These are phyloP conservation scores for Natator depressus DNA, from an alignment of 2,113 vertebrate species.

Conservation along the genomic window DNA sequence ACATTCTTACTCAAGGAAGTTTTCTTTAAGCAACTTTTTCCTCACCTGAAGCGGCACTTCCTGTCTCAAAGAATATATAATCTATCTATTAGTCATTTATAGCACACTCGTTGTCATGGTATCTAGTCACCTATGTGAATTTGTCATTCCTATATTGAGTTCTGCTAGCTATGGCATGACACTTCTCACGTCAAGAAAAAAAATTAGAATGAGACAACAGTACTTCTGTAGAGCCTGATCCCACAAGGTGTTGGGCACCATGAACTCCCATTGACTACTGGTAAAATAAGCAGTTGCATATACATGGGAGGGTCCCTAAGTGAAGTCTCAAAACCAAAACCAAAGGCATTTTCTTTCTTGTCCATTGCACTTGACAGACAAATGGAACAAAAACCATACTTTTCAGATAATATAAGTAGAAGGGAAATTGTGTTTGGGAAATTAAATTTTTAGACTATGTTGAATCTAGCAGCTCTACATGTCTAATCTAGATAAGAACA, in stretches of 20 bases:
- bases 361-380: background rate
- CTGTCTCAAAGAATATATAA: background rate
- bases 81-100: slow-evolving; percentile 5
- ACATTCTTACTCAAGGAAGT: background rate
- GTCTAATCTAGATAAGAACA: background rate
- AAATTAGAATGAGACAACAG: background rate
- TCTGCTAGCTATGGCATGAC: background rate
- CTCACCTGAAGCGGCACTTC: background rate
- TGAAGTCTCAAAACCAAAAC: background rate
- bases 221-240: background rate
- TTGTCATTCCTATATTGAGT: background rate
- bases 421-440: background rate
- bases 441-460: background rate
- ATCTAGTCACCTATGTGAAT: background rate
- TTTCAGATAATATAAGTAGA: background rate
- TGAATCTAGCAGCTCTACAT: background rate
- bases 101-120: background rate
- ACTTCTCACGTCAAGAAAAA: background rate
- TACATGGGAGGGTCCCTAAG: background rate
- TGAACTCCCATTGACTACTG: background rate
- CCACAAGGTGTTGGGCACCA: background rate
- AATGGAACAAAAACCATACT: background rate
- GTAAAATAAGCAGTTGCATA: background rate
- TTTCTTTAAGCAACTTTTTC: background rate
- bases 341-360: background rate